Evolutionary conservation across 2,113 vertebrate genomes (phyloP), one percentile per base, ranked within the genome.

Genomic region (Pelodiscus sinensis): DNA sequence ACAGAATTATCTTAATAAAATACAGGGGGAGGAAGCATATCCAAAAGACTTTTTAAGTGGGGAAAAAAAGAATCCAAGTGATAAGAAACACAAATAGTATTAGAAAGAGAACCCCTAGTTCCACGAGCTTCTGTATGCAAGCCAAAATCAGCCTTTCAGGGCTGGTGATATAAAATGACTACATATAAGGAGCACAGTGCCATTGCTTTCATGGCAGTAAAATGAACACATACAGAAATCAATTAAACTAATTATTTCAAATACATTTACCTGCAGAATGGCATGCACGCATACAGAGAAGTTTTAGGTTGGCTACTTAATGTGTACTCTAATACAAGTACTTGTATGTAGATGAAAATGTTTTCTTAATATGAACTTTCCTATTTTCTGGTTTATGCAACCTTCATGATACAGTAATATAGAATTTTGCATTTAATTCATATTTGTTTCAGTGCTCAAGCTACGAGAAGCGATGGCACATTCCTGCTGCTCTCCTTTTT

Each of bases 271-370:
- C 79, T 68, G 31, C 14, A 58, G 19, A 2, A 11, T 77, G 65
- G 44, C 3, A n/a, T 0, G 0, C 25, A 62, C 14, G 8, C 31
- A 22, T 27, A 38, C 5, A 71, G 18, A 87, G 22, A 31, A 60
- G 54, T 58, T 50, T 60, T 87, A 7, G 24, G 60, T 73, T 24
- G 58, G 58, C 54, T 85, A 5, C 24, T 79, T 54, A 24, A 1
- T 10, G n/a, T 62, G 9, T 84, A 51, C 56, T 60, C 29, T 62
- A 58, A 79, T 9, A 82, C 6, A 2, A 60, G 60, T 8, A 19
- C 31, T n/a, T 68, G 16, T n/a, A n/a, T 18, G 31, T 31, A n/a
- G 62, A n/a, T 68, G 31, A 68, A n/a, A 68, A n/a, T 65, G 29
- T 68, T n/a, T 38, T 15, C 60, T 90, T 58, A 27, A 60, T 14